These are phyloP conservation scores for Pedionomus torquatus DNA, from an alignment of 2,113 vertebrate species.

Conservation along the genomic window DNA sequence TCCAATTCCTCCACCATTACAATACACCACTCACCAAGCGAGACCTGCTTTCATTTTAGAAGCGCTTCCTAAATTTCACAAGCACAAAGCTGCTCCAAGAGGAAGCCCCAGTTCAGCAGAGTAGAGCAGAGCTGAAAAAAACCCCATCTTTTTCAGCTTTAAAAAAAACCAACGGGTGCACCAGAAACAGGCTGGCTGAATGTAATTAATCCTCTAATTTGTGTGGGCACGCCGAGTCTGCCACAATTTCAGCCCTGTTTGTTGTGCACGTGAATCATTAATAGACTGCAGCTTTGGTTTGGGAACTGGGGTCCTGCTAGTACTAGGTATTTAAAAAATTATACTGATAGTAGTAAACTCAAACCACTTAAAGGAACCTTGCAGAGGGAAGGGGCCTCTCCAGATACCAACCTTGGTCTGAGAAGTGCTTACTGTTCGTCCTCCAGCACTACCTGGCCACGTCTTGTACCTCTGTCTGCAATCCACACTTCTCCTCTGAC, in stretches of 20 bases:
- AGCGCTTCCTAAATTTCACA: neutral
- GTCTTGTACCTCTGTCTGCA: neutral
- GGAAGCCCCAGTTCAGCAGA: neutral
- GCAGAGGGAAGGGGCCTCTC: neutral
- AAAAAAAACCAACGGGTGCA: neutral
- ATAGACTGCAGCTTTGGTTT: neutral
- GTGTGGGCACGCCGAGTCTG: accelerated
- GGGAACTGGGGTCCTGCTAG: neutral
- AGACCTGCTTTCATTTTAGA: neutral
- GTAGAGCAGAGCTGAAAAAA: neutral
- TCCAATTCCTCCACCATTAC: neutral
- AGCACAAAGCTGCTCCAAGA: neutral
- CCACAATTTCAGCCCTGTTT: neutral
- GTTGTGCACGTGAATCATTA: accelerated
- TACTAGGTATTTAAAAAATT: neutral
- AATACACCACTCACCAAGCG: neutral
- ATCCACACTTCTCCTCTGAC: neutral
- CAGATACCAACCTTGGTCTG: constrained; percentile 21
- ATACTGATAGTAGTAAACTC: neutral
- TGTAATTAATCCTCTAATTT: neutral
- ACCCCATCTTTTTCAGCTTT: too few relatives aligned
- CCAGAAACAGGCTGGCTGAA: neutral
- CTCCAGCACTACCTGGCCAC: neutral
- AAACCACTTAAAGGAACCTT: neutral
- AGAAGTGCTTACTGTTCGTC: neutral